A percentile compares a stretch with the other conserved stretches of the same genome.
These are phyloP conservation scores for Amaurobius ferox DNA, from an alignment of 2,888 invertebrate genomes.

Conservation along the genomic window DNA sequence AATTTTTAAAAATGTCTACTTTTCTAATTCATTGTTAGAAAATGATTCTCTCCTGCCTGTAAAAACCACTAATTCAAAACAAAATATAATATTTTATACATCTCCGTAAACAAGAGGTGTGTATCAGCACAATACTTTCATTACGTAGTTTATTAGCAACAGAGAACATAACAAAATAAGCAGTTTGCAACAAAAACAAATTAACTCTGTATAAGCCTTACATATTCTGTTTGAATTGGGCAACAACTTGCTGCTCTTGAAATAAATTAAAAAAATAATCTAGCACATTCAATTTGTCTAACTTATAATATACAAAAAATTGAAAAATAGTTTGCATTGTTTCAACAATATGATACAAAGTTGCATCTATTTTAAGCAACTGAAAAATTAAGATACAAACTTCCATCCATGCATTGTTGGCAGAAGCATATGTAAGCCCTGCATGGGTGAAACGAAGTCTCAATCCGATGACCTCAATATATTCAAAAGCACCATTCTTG, in stretches of 20 bases:
- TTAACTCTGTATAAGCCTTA: no score
- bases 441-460: constrained; percentile 30
- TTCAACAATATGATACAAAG: constrained; percentile 21
- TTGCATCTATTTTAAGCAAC: constrained; percentile 21
- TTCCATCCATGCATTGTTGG: constrained; percentile 6
- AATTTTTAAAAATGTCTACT: no score
- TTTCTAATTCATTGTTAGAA: no score
- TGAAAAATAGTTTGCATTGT: constrained; percentile 6
- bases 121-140: no score
- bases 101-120: no score
- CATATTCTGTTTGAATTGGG: no score
- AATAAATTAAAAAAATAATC: constrained; percentile 10
- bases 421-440: constrained; percentile 41
- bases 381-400: constrained; percentile 22
- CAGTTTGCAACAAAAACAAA: no score
- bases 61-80: no score
- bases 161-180: no score
- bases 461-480: constrained; percentile 22
- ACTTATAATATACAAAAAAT: constrained; percentile 3
- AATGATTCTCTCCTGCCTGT: no score
- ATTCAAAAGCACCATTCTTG: constrained; percentile 46
- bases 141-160: no score
- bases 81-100: no score
- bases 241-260: constrained; percentile 47
- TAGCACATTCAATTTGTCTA: constrained; percentile 12